Evolutionary conservation across 2,888 invertebrate species (phyloP).

Genomic region (Drosophila acutilabella): DNA sequence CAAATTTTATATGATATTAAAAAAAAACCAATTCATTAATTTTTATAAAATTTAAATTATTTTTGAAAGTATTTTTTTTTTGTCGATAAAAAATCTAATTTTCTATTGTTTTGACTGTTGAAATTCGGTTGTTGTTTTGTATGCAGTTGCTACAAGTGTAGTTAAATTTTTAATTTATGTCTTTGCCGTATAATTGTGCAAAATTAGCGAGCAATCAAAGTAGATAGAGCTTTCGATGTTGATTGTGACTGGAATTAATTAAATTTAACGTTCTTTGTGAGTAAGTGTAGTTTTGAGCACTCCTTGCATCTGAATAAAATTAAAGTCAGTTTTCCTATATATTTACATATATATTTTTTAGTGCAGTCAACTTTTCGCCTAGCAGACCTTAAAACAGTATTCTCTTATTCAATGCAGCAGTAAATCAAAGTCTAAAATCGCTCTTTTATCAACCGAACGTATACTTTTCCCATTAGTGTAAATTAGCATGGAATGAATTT

Average conservation of each 20-base stretch:
- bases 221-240: background rate
- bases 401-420: too few relatives aligned
- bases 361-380: too few relatives aligned
- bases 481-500: constrained; percentile 3
- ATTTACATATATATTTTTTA: too few relatives aligned
- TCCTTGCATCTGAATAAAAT: background rate
- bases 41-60: too few relatives aligned
- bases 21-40: too few relatives aligned
- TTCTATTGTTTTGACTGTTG: background rate
- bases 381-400: too few relatives aligned
- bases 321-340: too few relatives aligned
- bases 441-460: background rate
- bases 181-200: constrained; percentile 3
- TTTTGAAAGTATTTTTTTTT: background rate
- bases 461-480: background rate
- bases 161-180: constrained; percentile 17
- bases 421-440: background rate
- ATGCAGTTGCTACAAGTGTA: constrained; percentile 1
- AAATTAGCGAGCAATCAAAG: constrained; percentile 9
- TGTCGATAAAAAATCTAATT: background rate
- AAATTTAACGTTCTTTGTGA: background rate
- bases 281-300: background rate
- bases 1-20: too few relatives aligned
- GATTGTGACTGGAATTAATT: constrained; percentile 14
- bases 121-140: constrained; percentile 13